Evolutionary conservation across 2,113 vertebrate genomes (phyloP).

Genomic region (Lampris megalopsis): DNA sequence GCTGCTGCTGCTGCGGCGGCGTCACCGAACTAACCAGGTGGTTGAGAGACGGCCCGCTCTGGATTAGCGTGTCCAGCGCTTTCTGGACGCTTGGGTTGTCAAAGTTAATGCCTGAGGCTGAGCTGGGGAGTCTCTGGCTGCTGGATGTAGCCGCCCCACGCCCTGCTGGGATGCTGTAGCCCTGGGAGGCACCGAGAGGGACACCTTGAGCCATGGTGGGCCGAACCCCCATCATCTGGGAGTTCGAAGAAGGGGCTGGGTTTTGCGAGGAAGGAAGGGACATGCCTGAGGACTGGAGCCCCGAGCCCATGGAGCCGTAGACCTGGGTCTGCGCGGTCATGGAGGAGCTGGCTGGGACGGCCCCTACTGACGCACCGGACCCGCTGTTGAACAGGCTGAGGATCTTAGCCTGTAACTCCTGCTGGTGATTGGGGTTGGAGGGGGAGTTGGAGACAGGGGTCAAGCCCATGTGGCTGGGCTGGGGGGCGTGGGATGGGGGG

Average conservation of each 20-base stretch:
- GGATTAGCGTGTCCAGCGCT: slow-evolving; percentile 96
- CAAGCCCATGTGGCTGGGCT: slow-evolving; percentile 58
- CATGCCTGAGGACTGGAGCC: slow-evolving; percentile 29
- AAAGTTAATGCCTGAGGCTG: slow-evolving; percentile 93
- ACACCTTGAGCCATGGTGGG: slow-evolving; percentile 66
- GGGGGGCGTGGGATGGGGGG: slow-evolving; percentile 14
- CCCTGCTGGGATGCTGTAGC: slow-evolving; percentile 72
- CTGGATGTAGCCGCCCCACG: slow-evolving; percentile 78
- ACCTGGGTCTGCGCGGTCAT: slow-evolving; percentile 70
- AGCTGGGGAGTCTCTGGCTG: slow-evolving; percentile 76
- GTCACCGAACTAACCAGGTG: slow-evolving; percentile 85
- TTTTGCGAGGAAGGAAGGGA: slow-evolving; percentile 35
- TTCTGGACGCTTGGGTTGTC: slow-evolving; percentile 99
- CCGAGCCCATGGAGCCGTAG: slow-evolving; percentile 76
- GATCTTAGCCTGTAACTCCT: slow-evolving; percentile 98
- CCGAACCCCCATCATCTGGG: slow-evolving; percentile 75
- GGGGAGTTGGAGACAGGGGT: slow-evolving; percentile 56
- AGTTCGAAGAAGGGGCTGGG: slow-evolving; percentile 75
- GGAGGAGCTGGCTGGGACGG: slow-evolving; percentile 18
- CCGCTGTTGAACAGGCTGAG: slow-evolving; percentile 97
- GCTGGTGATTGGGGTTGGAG: slow-evolving; percentile 84
- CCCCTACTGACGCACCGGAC: slow-evolving; percentile 6
- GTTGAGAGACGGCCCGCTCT: slow-evolving; percentile 94
- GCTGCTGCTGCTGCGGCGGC: slow-evolving; percentile 20
- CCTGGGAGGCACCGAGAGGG: slow-evolving; percentile 70